Conservation (phyloP, 1,140 invertebrate species). For the Stenopsyche tienmushanensis region DNA sequence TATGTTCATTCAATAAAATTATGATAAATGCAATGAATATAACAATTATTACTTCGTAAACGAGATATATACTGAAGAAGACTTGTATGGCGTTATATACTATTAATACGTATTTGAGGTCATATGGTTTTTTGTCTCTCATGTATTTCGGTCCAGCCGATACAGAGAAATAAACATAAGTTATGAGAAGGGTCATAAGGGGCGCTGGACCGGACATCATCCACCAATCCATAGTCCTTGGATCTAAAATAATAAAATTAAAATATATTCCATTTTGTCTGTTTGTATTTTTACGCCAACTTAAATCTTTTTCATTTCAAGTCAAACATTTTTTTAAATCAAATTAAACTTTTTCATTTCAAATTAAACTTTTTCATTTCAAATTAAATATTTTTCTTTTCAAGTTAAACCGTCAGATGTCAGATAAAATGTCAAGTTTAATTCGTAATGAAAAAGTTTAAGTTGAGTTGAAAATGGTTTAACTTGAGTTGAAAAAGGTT, state of each 20-base stretch:
- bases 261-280: background rate
- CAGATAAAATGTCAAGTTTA: no score
- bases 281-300: background rate
- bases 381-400: no score
- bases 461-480: no score
- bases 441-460: no score
- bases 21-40: conserved; percentile 1
- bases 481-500: no score
- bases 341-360: no score
- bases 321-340: no score
- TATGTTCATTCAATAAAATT: no score
- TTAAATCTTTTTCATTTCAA: background rate
- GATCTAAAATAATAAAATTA: conserved; percentile 63
- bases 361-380: no score
- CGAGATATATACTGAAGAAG: conserved; percentile 68
- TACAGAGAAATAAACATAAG: conserved; percentile 76
- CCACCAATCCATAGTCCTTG: conserved; percentile 81
- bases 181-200: conserved; percentile 68
- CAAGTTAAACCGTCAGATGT: no score
- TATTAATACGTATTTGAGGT: conserved; percentile 73
- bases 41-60: conserved; percentile 61
- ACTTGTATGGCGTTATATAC: conserved; percentile 82
- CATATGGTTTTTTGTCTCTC: conserved; percentile 80
- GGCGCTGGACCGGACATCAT: conserved; percentile 79
- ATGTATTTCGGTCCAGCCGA: conserved; percentile 78